Evolutionary conservation across 2,888 invertebrate genomes (phyloP), one percentile per base, ranked within the genome.

Genomic region (Gisinianus flammeolus): DNA sequence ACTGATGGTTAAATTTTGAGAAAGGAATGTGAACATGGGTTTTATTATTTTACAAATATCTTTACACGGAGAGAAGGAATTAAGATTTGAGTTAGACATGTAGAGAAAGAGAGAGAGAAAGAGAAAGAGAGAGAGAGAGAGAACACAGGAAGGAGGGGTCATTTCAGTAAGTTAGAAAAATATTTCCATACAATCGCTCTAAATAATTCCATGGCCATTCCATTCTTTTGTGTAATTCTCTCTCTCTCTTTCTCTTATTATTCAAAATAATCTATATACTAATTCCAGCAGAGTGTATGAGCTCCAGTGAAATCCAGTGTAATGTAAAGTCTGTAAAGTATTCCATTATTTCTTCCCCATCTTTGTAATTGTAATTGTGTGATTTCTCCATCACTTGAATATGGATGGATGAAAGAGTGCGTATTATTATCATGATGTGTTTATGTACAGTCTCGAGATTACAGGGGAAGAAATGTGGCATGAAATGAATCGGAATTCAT

Each of bases 101-200:
- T 44, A 10, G 44, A n/a, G n/a, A n/a, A n/a, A n/a, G n/a, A n/a
- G 52, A 44, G 8, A 16, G 52, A 44, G 52, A 16, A 44, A 12
- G 58, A 22, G 22, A n/a, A 58, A 22, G 58, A 22, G 22, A 58
- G 58, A 58, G 62, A 64, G 4, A 66, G 66, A 30, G 62, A 30
- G 31, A 30, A n/a, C n/a, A n/a, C n/a, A n/a, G n/a, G 19, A 16
- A n/a, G 54, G n/a, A n/a, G 54, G 54, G 54, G 54, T 54, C 54
- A 54, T 16, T n/a, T 3, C 54, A n/a, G 54, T 8, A 16, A 54
- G 19, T 19, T n/a, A 54, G 54, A 66, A 66, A 66, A n/a, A 52
- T 26, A 73, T 73, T 73, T 73, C 73, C 73, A 73, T 73, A 73
- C 73, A 73, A 73, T 73, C 64, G 73, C 26, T 69, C 69, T 44